Percentiles rank a stretch among this genome's conserved stretches.
Conservation (phyloP, 2,888 invertebrate genomes). For the Cyrtodaria siliqua region DNA sequence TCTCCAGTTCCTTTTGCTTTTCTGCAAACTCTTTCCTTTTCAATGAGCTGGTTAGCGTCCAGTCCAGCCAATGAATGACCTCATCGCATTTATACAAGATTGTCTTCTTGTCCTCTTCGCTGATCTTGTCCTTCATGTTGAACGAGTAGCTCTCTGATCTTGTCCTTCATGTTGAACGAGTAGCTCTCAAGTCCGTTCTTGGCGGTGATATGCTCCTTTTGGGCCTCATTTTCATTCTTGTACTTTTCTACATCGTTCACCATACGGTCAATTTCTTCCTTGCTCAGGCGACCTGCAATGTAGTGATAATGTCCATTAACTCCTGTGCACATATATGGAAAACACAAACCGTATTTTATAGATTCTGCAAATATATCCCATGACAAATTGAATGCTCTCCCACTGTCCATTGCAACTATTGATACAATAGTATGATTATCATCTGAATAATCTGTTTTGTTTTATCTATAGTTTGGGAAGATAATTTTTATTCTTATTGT, state of each 20-base stretch:
- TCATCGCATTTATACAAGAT: constrained; percentile 96
- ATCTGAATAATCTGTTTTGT: no score
- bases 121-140: constrained; percentile 96
- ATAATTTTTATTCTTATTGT: no score
- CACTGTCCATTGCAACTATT: no score
- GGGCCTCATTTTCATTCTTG: constrained; percentile 89
- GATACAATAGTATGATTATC: no score
- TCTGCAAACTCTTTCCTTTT: no score
- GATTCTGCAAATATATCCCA: no score
- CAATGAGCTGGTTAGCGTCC: constrained; percentile 91
- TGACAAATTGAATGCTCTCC: no score
- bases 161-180: constrained; percentile 96
- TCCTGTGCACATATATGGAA: no score
- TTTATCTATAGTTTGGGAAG: no score
- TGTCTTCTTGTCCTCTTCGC: constrained; percentile 92
- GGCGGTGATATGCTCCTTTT: constrained; percentile 89
- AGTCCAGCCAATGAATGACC: constrained; percentile 87
- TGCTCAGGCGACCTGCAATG: constrained; percentile 90
- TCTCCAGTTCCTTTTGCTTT: no score
- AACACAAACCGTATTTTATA: no score
- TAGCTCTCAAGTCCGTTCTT: constrained; percentile 94
- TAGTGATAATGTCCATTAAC: neutral
- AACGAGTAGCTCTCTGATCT: constrained; percentile 96
- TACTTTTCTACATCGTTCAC: constrained; percentile 97
- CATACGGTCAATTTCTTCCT: constrained; percentile 97